These are phyloP conservation scores for Drosophila ambigua DNA, from an alignment of 1,140 invertebrate genomes.

Conservation along the genomic window DNA sequence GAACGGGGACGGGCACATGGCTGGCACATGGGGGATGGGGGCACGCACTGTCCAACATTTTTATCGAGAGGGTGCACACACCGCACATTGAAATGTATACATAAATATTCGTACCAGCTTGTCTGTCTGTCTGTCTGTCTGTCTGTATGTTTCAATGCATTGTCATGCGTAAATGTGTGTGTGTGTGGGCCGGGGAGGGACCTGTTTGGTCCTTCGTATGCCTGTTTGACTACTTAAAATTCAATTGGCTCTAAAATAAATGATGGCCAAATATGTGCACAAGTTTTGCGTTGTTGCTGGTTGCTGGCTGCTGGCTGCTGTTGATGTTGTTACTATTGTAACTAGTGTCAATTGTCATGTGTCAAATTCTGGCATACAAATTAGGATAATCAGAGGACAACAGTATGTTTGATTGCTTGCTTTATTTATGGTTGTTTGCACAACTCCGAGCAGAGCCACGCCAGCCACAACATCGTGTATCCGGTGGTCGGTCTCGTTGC, in stretches of 20 bases:
- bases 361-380: constrained; percentile 68
- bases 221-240: constrained; percentile 66
- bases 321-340: constrained; percentile 36
- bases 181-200: not conserved
- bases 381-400: constrained; percentile 65
- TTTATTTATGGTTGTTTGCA: constrained; percentile 66
- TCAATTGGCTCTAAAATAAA: constrained; percentile 64
- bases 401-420: constrained; percentile 68
- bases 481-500: constrained; percentile 10
- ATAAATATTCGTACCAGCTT: not conserved
- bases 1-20: too few relatives aligned
- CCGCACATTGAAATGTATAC: constrained; percentile 4
- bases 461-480: constrained; percentile 27
- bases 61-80: constrained; percentile 46
- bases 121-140: not conserved
- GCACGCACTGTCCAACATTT: constrained; percentile 9
- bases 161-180: not conserved
- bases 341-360: constrained; percentile 68
- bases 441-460: constrained; percentile 24
- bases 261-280: constrained; percentile 59
- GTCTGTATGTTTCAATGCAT: constrained; percentile 4
- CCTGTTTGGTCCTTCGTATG: constrained; percentile 18
- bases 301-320: not conserved
- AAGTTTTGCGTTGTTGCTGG: constrained; percentile 14
- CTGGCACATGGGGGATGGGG: not conserved